A percentile compares a stretch with the other conserved stretches of the same genome.
These are phyloP conservation scores for Hartigia nigra DNA, from an alignment of 2,888 invertebrate genomes.

Conservation along the genomic window DNA sequence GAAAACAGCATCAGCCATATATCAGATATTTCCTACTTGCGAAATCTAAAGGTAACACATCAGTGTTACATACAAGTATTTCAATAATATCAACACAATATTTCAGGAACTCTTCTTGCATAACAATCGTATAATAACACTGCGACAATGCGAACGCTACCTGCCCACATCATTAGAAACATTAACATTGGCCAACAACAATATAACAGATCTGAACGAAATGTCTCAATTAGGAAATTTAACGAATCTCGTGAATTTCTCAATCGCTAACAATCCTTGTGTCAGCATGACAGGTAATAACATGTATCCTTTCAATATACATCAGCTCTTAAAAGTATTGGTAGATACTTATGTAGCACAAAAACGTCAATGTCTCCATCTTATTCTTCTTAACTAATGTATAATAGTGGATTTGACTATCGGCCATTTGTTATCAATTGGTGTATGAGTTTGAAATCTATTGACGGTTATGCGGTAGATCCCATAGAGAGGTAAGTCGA, in stretches of 20 bases:
- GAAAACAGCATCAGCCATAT: conserved; percentile 89
- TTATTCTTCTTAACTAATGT: conserved; percentile 62
- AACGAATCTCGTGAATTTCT: conserved; percentile 81
- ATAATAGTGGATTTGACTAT: conserved; percentile 85
- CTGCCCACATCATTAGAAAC: conserved; percentile 80
- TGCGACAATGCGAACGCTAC: conserved; percentile 85
- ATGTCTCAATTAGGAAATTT: conserved; percentile 84
- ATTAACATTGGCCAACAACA: conserved; percentile 85
- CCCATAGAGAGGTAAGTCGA: conserved; percentile 85
- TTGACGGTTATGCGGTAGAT: conserved; percentile 90
- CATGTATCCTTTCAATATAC: conserved; percentile 76
- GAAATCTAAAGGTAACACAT: conserved; percentile 79
- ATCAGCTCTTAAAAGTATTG: background rate
- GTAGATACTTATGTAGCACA: background rate
- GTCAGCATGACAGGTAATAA: conserved; percentile 81
- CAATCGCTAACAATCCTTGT: conserved; percentile 89
- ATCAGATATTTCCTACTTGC: conserved; percentile 85
- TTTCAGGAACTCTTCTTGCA: conserved; percentile 85
- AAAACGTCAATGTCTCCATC: background rate
- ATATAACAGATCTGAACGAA: conserved; percentile 86
- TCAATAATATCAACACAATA: conserved; percentile 14
- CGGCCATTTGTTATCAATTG: conserved; percentile 94
- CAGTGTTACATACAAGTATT: background rate
- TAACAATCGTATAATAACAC: conserved; percentile 85
- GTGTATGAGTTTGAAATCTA: conserved; percentile 87